A percentile compares a stretch with the other conserved stretches of the same genome.
Evolutionary conservation across 2,888 invertebrate species (phyloP).

Genomic region (Keiferia lycopersicella): DNA sequence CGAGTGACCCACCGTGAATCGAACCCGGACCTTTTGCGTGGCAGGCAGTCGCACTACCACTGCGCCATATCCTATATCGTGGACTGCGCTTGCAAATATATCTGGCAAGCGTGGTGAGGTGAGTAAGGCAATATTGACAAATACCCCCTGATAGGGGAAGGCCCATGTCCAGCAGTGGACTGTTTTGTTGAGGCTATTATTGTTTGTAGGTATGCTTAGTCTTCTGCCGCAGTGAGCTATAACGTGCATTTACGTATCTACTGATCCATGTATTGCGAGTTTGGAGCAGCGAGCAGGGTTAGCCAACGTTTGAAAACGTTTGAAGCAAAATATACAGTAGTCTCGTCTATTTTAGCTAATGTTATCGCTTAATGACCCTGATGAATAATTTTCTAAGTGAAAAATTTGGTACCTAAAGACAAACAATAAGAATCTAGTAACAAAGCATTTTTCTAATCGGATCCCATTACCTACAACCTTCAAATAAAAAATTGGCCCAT

Average conservation of each 20-base stretch:
- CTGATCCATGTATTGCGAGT: slow-evolving; percentile 1
- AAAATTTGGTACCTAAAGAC: too few species aligned
- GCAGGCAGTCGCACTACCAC: too few species aligned
- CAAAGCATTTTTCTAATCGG: not conserved
- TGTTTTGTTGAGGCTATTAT: not conserved
- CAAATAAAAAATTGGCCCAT: slow-evolving; percentile 3
- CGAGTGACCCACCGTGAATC: too few species aligned
- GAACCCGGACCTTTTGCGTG: too few species aligned
- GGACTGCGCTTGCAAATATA: too few species aligned
- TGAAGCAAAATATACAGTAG: not conserved
- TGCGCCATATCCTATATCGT: too few species aligned
- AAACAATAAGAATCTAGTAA: not conserved
- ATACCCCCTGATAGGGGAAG: too few species aligned
- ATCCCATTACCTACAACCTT: not conserved
- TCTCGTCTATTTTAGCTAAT: not conserved
- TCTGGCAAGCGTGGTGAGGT: too few species aligned
- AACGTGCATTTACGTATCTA: not conserved
- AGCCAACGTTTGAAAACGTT: not conserved
- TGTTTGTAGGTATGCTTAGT: too few species aligned
- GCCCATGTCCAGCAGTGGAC: too few species aligned
- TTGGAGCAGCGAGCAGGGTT: not conserved
- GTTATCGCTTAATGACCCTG: not conserved
- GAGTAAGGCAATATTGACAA: too few species aligned
- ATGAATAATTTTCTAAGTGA: too few species aligned
- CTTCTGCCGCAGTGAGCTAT: not conserved